Percentiles rank a stretch among this genome's conserved stretches.
phyloP scores from a whole-genome alignment of 2,113 vertebrate genomes.

The Microtus pennsylvanicus region DNA sequence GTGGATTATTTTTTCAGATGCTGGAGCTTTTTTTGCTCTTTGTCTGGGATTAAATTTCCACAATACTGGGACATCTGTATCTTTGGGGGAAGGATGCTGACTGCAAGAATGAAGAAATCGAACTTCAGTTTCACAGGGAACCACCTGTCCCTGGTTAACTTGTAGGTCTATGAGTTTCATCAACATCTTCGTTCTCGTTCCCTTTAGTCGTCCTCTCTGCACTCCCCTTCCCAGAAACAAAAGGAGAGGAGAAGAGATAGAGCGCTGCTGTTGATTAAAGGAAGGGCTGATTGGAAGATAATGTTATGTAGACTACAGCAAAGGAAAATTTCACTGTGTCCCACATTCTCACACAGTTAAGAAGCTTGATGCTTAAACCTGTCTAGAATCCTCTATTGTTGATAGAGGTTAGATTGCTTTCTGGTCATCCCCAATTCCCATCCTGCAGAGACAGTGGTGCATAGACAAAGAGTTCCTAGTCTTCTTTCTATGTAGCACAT shows the following conservation, averaged over 20 bases:
- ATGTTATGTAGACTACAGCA: neutral
- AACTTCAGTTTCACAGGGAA: conserved; percentile 33
- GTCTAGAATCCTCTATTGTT: neutral
- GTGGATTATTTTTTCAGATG: conserved; percentile 37
- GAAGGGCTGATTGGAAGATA: neutral
- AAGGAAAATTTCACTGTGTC: neutral
- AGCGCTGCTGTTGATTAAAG: conserved; percentile 3
- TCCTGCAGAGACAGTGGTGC: conserved; percentile 47
- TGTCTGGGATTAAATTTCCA: conserved; percentile 66
- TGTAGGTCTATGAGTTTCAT: conserved; percentile 50
- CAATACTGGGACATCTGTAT: conserved; percentile 60
- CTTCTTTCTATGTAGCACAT: conserved; percentile 64
- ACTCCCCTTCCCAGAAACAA: neutral
- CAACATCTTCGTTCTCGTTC: conserved; percentile 6
- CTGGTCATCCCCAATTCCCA: conserved; percentile 21
- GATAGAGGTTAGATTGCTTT: conserved; percentile 34
- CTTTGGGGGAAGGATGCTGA: conserved; percentile 64
- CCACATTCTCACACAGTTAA: conserved; percentile 17
- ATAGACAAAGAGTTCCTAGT: conserved; percentile 44
- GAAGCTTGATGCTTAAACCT: conserved; percentile 25
- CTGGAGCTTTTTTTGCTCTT: conserved; percentile 65
- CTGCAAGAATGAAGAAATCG: conserved; percentile 69
- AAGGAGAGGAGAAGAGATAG: neutral
- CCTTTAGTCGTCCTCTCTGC: neutral
- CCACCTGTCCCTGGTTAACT: conserved; percentile 34